Percentiles rank a stretch among this genome's conserved stretches.
Conservation (phyloP, 2,113 vertebrate genomes). For the Orycteropus afer region DNA sequence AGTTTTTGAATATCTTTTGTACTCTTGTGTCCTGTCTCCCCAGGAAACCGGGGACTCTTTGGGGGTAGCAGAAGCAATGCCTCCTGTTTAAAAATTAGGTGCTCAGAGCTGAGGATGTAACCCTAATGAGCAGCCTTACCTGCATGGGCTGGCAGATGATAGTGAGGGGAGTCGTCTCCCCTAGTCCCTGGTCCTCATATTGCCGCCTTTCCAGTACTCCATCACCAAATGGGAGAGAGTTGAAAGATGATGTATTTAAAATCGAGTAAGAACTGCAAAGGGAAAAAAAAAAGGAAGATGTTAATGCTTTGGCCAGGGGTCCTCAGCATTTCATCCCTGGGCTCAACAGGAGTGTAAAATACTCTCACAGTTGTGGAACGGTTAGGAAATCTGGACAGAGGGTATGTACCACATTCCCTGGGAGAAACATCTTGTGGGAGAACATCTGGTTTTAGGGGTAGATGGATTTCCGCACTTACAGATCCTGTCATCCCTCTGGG, state of each 20-base stretch:
- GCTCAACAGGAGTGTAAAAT: background rate
- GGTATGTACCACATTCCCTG: background rate
- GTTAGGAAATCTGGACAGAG: background rate
- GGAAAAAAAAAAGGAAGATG: slow-evolving; percentile 60
- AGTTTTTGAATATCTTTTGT: background rate
- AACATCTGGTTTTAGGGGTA: background rate
- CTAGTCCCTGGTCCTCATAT: slow-evolving; percentile 90
- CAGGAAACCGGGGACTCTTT: background rate
- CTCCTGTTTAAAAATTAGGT: background rate
- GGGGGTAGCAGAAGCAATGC: background rate
- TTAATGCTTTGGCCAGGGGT: background rate
- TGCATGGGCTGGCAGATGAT: slow-evolving; percentile 95
- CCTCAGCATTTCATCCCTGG: accelerated
- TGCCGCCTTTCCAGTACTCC: slow-evolving; percentile 89
- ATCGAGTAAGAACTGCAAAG: slow-evolving; percentile 94
- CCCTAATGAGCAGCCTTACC: slow-evolving; percentile 81
- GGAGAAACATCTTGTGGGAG: background rate
- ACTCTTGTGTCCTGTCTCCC: background rate
- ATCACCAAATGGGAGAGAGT: slow-evolving; percentile 86
- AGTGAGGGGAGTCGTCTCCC: slow-evolving; percentile 87
- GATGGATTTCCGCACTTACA: background rate
- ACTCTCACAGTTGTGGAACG: background rate
- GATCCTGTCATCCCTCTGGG: background rate
- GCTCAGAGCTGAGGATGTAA: background rate
- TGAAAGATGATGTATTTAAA: slow-evolving; percentile 87